Evolutionary conservation across 1,140 invertebrate species (phyloP).

Genomic region (Drosophila pandora): DNA sequence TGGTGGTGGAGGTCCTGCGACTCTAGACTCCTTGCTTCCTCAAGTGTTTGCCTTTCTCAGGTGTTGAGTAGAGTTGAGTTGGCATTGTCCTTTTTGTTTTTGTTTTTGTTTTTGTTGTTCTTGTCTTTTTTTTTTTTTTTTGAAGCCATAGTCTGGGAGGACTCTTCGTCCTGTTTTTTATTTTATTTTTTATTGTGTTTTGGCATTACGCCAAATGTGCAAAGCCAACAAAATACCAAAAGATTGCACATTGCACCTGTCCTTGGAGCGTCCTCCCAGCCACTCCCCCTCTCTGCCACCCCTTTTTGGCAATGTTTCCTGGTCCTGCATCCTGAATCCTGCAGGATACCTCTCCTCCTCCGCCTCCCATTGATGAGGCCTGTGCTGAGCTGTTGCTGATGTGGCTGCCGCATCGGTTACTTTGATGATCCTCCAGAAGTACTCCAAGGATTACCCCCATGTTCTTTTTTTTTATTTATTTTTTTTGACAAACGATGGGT

Average conservation of each 20-base stretch:
- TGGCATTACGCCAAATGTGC: constrained; percentile 80
- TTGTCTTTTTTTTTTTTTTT: background rate
- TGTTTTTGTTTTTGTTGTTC: constrained; percentile 62
- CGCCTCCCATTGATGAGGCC: constrained; percentile 35
- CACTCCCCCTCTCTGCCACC: too few relatives aligned
- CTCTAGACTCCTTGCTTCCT: constrained; percentile 36
- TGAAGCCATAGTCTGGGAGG: constrained; percentile 2
- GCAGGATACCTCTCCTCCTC: background rate
- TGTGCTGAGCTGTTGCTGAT: constrained; percentile 32
- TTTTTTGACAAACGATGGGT: background rate
- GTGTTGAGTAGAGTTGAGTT: constrained; percentile 70
- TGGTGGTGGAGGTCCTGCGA: constrained; percentile 1
- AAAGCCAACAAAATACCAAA: constrained; percentile 83
- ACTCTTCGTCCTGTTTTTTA: background rate
- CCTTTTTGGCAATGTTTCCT: constrained; percentile 32
- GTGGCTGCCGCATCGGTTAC: constrained; percentile 28
- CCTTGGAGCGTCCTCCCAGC: constrained; percentile 56
- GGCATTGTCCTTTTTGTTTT: constrained; percentile 74
- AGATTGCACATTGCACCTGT: constrained; percentile 81
- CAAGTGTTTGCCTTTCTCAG: constrained; percentile 79
- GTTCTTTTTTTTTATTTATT: background rate
- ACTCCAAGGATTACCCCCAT: background rate
- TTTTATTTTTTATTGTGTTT: constrained; percentile 46
- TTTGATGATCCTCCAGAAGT: constrained; percentile 20
- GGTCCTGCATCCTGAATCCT: constrained; percentile 22